Conservation (phyloP, 2,113 vertebrate species). For the western clawed frog (Xenopus tropicalis) region UCB_Xtro_10.0 CM004444.2:25732001-25732500, state of each 20-base stretch:
- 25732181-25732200: slow-evolving; percentile 50
- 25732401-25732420: slow-evolving; percentile 18
- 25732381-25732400: slow-evolving; percentile 28
- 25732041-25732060: slow-evolving; percentile 93
- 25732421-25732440: not conserved
- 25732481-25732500: slow-evolving; percentile 1
- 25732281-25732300: slow-evolving; percentile 34
- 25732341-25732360: slow-evolving; percentile 26
- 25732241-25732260: slow-evolving; percentile 37
- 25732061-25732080: slow-evolving; percentile 91
- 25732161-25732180: slow-evolving; percentile 43
- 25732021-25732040: slow-evolving; percentile 92
- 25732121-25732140: slow-evolving; percentile 45
- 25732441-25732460: slow-evolving; percentile 28
- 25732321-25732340: slow-evolving; percentile 10
- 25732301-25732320: slow-evolving; percentile 25
- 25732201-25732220: not conserved
- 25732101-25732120: slow-evolving; percentile 5
- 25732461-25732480: slow-evolving; percentile 19
- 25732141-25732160: not conserved
- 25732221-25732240: slow-evolving; percentile 19
- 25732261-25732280: slow-evolving; percentile 26
- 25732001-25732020: slow-evolving; percentile 96
- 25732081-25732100: slow-evolving; percentile 73
- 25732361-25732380: slow-evolving; percentile 40